Base-by-base conservation (phyloP, 2,888 invertebrate genomes). In the Oxytorus armatus region DNA sequence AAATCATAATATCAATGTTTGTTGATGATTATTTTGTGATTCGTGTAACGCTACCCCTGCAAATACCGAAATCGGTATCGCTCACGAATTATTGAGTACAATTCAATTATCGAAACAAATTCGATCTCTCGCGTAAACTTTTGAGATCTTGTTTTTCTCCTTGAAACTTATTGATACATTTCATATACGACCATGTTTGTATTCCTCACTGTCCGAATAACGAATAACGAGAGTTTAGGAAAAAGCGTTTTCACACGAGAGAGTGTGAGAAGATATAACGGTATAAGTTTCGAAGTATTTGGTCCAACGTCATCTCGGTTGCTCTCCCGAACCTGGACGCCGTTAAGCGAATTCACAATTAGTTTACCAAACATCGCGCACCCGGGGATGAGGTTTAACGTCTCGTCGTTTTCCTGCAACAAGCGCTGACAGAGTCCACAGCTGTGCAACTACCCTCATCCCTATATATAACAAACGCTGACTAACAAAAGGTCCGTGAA, bases 331-430 rank as follows among this genome's bases (percentile, higher is more conserved):
- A 33, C 36, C 49, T 44, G 69, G 53, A 25, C 39, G 23, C 66
- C 29, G 59, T 10, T 42, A 42, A 63, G 77, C 63, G 77, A 77
- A 68, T 77, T 68, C 21, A 65, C 70, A 79, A 75, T 79, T 79
- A 76, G 75, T 79, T 79, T 70, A 65, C 63, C 70, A 44, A 79
- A 53, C 68, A 53, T 47, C 39, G 16, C 21, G 63, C 18, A 16
- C 11, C 2, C 10, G 39, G 23, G 16, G 29, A 68, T 68, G 53
- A 39, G 25, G 36, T 23, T 53, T 53, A 16, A 57, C 18, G 73
- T 53, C 42, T n/a, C 61, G 53, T 51, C 61, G 57, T 29, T 55
- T 8, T 55, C 42, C n/a, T 66, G 75, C 65, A 65, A 66, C 68
- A 51, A 66, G 74, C 53, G 23, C 36, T 16, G 14, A 36, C 49